Evolutionary conservation across 2,113 vertebrate species (phyloP).

Genomic region (Platycercus adscitus): DNA sequence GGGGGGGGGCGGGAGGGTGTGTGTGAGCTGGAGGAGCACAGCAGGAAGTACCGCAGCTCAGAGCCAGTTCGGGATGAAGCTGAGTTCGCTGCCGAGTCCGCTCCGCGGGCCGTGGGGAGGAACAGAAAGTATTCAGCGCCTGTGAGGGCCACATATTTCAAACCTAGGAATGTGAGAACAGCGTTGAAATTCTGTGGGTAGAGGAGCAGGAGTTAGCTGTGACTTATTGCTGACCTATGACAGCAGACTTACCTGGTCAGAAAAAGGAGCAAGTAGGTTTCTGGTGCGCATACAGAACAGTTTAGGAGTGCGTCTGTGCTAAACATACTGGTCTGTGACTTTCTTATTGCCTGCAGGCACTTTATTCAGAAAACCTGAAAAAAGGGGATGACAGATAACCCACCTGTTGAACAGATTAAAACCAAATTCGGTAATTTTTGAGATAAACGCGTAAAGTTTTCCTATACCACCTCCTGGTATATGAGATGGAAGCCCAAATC

Average conservation of each 20-base stretch:
- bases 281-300: not conserved
- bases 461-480: not conserved
- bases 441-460: not conserved
- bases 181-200: not conserved
- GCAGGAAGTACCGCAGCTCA: not conserved
- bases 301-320: not conserved
- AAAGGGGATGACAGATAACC: not conserved
- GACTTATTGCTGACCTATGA: not conserved
- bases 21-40: rapidly evolving
- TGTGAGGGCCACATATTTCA: not conserved
- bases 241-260: not conserved
- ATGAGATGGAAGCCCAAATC: not conserved
- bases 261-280: not conserved
- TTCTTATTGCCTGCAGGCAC: not conserved
- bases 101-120: rapidly evolving
- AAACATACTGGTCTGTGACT: not conserved
- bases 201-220: not conserved
- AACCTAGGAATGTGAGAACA: not conserved
- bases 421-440: not conserved
- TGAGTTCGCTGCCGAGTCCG: not conserved
- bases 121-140: not conserved
- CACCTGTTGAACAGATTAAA: not conserved
- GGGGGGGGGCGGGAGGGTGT: not conserved
- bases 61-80: not conserved
- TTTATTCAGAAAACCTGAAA: not conserved